Evolutionary conservation across 2,113 vertebrate genomes (phyloP).

Genomic region (Oxygymnocypris stewartii): DNA sequence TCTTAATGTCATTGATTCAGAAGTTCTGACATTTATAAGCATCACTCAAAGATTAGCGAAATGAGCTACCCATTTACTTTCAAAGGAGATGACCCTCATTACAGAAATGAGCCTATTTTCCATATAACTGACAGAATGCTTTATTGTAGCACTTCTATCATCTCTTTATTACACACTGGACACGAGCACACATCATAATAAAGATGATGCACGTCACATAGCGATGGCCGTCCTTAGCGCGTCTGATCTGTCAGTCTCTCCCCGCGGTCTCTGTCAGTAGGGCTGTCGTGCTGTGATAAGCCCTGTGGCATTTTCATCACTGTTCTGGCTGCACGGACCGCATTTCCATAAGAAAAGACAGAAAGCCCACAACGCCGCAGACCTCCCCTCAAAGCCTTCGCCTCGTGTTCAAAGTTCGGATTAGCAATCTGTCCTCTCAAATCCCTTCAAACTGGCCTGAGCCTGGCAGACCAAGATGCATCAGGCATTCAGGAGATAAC

Average conservation of each 20-base stretch:
- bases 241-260: slow-evolving; percentile 50
- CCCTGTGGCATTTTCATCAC: slow-evolving; percentile 81
- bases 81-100: slow-evolving; percentile 1
- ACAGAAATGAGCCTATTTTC: slow-evolving; percentile 1
- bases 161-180: slow-evolving; percentile 17
- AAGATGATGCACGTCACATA: slow-evolving; percentile 56
- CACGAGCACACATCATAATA: slow-evolving; percentile 42
- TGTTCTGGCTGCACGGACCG: slow-evolving; percentile 66
- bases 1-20: slow-evolving; percentile 15
- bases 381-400: slow-evolving; percentile 72
- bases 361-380: slow-evolving; percentile 81
- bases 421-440: slow-evolving; percentile 87
- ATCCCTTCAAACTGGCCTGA: slow-evolving; percentile 92
- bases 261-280: slow-evolving; percentile 55
- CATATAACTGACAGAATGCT: not conserved
- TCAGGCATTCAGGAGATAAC: slow-evolving; percentile 79
- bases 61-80: not conserved
- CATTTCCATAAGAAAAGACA: slow-evolving; percentile 90
- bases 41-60: slow-evolving; percentile 12
- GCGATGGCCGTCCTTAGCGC: slow-evolving; percentile 49
- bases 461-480: slow-evolving; percentile 76
- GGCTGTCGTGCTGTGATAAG: slow-evolving; percentile 91
- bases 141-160: slow-evolving; percentile 19
- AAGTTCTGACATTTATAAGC: slow-evolving; percentile 14
- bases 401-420: slow-evolving; percentile 97